A percentile compares a stretch with the other conserved stretches of the same genome.
Evolutionary conservation across 1,140 invertebrate species (phyloP).

Genomic region (Trichonephila clavipes): DNA sequence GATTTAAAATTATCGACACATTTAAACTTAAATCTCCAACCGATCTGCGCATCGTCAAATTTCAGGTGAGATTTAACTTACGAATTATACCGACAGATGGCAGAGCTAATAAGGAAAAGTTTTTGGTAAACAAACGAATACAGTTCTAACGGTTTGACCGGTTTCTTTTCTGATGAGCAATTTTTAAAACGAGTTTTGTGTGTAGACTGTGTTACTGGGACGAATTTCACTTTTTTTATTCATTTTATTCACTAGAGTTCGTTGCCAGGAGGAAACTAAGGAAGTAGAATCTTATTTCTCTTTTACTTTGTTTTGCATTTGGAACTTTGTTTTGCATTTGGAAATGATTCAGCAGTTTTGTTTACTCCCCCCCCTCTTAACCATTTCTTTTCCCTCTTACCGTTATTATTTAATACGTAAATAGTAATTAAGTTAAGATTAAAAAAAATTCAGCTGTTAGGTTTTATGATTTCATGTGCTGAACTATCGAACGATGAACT

Average conservation of each 20-base stretch:
- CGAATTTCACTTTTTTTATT: conserved; percentile 59
- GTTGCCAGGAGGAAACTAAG: not conserved
- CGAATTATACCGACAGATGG: conserved; percentile 26
- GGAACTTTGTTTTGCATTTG: not conserved
- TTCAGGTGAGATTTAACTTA: not conserved
- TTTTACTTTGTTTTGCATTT: not conserved
- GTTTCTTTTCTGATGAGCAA: conserved; percentile 16
- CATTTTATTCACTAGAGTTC: conserved; percentile 44
- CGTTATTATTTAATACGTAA: too few species aligned
- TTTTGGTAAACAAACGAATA: conserved; percentile 61
- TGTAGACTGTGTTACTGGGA: conserved; percentile 61
- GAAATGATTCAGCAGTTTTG: not conserved
- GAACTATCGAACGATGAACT: not conserved
- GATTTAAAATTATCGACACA: too few species aligned
- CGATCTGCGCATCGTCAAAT: too few species aligned
- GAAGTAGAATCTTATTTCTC: not conserved
- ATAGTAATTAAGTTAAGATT: too few species aligned
- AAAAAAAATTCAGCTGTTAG: too few species aligned
- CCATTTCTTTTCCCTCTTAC: not conserved
- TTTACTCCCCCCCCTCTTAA: not conserved
- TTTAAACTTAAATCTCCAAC: too few species aligned
- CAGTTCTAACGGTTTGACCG: conserved; percentile 44
- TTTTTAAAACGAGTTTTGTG: conserved; percentile 46
- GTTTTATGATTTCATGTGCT: too few species aligned
- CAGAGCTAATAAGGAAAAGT: not conserved